Percentiles rank a stretch among this genome's conserved stretches.
Conservation (phyloP, 2,113 vertebrate species). For the Spheniscus mendiculus region DNA sequence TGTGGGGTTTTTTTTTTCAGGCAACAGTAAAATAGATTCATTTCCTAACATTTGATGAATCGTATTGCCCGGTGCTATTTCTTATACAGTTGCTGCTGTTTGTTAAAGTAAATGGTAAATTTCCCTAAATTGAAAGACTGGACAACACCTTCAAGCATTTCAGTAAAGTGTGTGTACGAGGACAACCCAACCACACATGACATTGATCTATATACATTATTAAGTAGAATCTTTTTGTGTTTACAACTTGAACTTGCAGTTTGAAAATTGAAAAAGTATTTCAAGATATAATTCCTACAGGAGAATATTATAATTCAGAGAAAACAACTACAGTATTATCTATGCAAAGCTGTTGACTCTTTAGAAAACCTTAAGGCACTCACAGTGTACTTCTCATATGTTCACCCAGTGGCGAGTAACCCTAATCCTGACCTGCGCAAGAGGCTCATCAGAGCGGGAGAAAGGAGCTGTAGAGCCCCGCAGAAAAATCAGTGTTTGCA, state of each 20-base stretch:
- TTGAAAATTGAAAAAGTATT: not conserved
- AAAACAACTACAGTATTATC: not conserved
- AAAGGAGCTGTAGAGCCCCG: not conserved
- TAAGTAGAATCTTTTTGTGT: not conserved
- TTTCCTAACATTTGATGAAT: not conserved
- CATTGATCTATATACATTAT: not conserved
- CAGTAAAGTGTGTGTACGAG: not conserved
- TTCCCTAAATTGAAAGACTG: not conserved
- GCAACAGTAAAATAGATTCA: not conserved
- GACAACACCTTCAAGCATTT: not conserved
- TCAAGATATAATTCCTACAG: not conserved
- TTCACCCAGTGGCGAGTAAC: not conserved
- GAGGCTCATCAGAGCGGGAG: not conserved
- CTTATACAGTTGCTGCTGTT: not conserved
- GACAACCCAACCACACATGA: not conserved
- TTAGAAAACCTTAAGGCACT: not conserved
- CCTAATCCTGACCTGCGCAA: fast-evolving
- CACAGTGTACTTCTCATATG: fast-evolving
- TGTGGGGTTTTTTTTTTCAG: not conserved
- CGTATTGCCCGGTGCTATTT: not conserved
- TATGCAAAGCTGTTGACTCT: not conserved
- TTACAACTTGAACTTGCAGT: not conserved
- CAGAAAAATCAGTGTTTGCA: not conserved
- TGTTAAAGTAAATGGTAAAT: not conserved
- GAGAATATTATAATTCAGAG: not conserved